These are phyloP conservation scores for Muscicapa adusta DNA, from an alignment of 2,113 vertebrate species.

Conservation along the genomic window DNA sequence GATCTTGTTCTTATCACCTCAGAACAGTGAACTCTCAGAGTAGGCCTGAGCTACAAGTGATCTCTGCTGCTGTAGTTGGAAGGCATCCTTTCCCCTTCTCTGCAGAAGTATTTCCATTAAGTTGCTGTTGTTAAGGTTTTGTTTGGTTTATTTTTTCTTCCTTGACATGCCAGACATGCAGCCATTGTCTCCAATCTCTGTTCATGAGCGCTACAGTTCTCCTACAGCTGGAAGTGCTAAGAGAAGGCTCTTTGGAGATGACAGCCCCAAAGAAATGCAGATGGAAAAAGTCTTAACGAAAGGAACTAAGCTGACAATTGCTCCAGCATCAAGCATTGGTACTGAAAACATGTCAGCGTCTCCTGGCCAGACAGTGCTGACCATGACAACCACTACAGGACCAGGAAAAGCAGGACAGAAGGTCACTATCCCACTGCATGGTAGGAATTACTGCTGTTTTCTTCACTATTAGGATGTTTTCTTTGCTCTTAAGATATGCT, in stretches of 20 bases:
- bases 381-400: slow-evolving; percentile 70
- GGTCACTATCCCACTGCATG: slow-evolving; percentile 82
- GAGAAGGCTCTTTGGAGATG: slow-evolving; percentile 93
- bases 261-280: slow-evolving; percentile 70
- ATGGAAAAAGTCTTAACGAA: slow-evolving; percentile 68
- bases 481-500: not conserved
- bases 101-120: not conserved
- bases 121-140: not conserved
- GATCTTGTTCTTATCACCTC: not conserved
- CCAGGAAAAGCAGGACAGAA: slow-evolving; percentile 73
- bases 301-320: slow-evolving; percentile 72
- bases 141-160: not conserved
- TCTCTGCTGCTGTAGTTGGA: not conserved
- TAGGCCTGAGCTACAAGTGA: not conserved
- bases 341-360: slow-evolving; percentile 66
- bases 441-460: slow-evolving; percentile 51
- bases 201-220: slow-evolving; percentile 94
- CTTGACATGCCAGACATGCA: slow-evolving; percentile 75
- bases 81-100: not conserved
- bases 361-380: slow-evolving; percentile 78
- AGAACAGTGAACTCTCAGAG: not conserved
- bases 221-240: slow-evolving; percentile 93
- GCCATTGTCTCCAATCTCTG: slow-evolving; percentile 80
- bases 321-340: slow-evolving; percentile 31
- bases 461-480: not conserved